phyloP scores from a whole-genome alignment of 1,140 invertebrate genomes.

The Drosophila teissieri region DNA sequence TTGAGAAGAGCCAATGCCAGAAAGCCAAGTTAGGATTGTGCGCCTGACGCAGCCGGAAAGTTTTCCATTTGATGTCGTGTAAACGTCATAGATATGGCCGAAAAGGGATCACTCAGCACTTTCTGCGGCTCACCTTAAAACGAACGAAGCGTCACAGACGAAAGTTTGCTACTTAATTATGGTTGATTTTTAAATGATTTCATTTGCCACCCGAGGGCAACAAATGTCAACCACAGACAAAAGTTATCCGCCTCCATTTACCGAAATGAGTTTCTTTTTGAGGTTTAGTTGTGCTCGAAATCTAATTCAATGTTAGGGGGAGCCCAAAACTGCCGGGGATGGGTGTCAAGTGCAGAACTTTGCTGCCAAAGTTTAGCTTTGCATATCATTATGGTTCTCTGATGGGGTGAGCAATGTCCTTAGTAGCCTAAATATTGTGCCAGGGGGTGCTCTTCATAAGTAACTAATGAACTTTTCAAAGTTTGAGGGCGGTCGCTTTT shows the following conservation, averaged over 20 bases:
- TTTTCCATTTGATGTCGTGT: constrained; percentile 74
- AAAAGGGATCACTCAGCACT: constrained; percentile 30
- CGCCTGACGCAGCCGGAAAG: constrained; percentile 33
- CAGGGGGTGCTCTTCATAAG: constrained; percentile 7
- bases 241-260: constrained; percentile 24
- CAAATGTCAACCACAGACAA: constrained; percentile 53
- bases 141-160: constrained; percentile 33
- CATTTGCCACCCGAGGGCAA: constrained; percentile 50
- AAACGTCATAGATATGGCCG: constrained; percentile 52
- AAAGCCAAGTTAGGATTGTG: neutral
- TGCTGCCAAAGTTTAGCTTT: constrained; percentile 41
- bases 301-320: constrained; percentile 23
- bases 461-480: constrained; percentile 31
- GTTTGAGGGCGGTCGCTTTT: neutral
- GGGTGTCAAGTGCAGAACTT: constrained; percentile 55
- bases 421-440: constrained; percentile 36
- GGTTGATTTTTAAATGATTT: constrained; percentile 77
- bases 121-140: constrained; percentile 36
- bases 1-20: constrained; percentile 51
- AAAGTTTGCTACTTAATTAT: constrained; percentile 70
- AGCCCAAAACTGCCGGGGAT: neutral
- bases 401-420: constrained; percentile 33
- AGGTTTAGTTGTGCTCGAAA: constrained; percentile 41
- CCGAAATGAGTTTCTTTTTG: constrained; percentile 40
- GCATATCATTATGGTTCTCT: constrained; percentile 50